Evolutionary conservation across 2,888 invertebrate species (phyloP), one percentile per base, ranked within the genome.

Genomic region (Malacosoma neustria): DNA sequence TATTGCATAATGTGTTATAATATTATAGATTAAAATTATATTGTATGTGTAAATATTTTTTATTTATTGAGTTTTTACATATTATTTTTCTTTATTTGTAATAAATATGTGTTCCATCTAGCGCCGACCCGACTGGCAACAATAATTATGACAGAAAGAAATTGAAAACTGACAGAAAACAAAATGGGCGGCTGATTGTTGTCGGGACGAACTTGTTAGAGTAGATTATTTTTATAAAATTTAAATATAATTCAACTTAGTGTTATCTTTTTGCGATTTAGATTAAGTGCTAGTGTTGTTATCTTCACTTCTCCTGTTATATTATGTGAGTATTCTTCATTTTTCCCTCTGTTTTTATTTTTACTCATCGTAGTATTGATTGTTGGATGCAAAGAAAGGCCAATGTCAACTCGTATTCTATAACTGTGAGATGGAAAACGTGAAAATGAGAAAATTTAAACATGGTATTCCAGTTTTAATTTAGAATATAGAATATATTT

Each of bases 331-430:
- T 79, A 69, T 46, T 39, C 35, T 22, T 38, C 35, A 14, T 57
- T 45, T 60, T 69, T 41, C 36, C 48, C 49, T 37, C 15, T 49
- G 46, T 46, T 49, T 49, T 39, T 50, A 40, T 48, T 51, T 48
- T 56, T 33, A 35, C 14, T 49, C 54, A 54, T 50, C 9, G 50
- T 62, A 59, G 63, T 81, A 82, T 82, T 70, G 81, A 82, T 82
- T 80, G 62, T 69, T 57, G 61, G 53, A 47, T 45, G 48, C 55
- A 53, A 49, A 51, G 46, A 55, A 75, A 80, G 82, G 81, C 80
- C 81, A 81, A 81, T 82, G 81, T 80, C 81, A 82, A 60, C 57
- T 54, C 43, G n/a, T n/a, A n/a, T n/a, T n/a, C n/a, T n/a, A 22
- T 6, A 41, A 53, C 54, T 50, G 52, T 55, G 51, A 51, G 53